Evolutionary conservation across 2,113 vertebrate genomes (phyloP).

Genomic region (Scartelaos histophorus): DNA sequence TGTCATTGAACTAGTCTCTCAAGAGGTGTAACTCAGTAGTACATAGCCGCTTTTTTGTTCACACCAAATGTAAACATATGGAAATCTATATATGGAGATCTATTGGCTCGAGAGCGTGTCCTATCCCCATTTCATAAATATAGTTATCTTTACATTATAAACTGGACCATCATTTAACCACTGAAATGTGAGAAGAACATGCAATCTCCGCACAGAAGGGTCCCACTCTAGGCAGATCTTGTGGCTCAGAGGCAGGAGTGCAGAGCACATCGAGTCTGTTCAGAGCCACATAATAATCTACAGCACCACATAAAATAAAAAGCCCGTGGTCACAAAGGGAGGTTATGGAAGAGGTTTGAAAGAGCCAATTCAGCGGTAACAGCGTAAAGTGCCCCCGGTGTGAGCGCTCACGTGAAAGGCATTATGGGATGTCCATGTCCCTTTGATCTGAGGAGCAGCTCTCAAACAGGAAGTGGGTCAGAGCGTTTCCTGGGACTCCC

Average conservation of each 20-base stretch:
- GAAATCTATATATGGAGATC: no score
- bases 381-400: slow-evolving; percentile 33
- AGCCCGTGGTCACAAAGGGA: background rate
- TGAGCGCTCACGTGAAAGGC: slow-evolving; percentile 70
- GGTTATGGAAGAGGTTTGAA: slow-evolving; percentile 16
- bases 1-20: no score
- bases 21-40: no score
- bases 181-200: background rate
- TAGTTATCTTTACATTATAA: no score
- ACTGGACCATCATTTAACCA: no score
- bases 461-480: slow-evolving; percentile 72
- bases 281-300: background rate
- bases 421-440: slow-evolving; percentile 34
- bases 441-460: slow-evolving; percentile 72
- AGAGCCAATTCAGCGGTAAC: slow-evolving; percentile 25
- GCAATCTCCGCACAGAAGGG: background rate
- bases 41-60: no score
- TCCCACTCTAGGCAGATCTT: background rate
- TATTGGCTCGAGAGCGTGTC: no score
- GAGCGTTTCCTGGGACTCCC: slow-evolving; percentile 73
- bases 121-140: no score
- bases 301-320: background rate
- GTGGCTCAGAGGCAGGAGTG: background rate
- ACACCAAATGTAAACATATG: no score
- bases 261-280: background rate